A percentile compares a stretch with the other conserved stretches of the same genome.
phyloP scores from a whole-genome alignment of 2,888 invertebrate genomes.

The Metopia argyrocephala region DNA sequence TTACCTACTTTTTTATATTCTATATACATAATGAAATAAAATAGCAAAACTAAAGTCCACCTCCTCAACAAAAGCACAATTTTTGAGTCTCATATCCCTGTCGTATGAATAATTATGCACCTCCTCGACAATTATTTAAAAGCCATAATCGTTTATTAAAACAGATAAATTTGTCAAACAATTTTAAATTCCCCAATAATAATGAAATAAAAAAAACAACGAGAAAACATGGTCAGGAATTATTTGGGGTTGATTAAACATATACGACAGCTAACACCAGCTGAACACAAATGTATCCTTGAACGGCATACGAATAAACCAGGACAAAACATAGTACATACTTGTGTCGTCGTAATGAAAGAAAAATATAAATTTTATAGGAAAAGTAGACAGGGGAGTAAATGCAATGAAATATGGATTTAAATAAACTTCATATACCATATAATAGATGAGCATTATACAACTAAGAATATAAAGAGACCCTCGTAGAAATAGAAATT shows the following conservation, averaged over 20 bases:
- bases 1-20: too few species aligned
- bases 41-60: too few species aligned
- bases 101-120: neutral
- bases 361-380: neutral
- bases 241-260: conserved; percentile 1
- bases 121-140: neutral
- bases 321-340: too few species aligned
- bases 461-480: neutral
- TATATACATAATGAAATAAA: too few species aligned
- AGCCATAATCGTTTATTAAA: conserved; percentile 22
- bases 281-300: neutral
- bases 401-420: conserved; percentile 36
- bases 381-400: neutral
- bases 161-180: conserved; percentile 36
- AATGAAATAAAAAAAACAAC: conserved; percentile 9
- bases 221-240: neutral
- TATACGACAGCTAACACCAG: neutral
- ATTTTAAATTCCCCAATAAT: conserved; percentile 19
- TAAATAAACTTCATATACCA: conserved; percentile 11
- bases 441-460: neutral
- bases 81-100: neutral
- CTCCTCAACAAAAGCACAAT: neutral
- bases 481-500: neutral
- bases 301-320: neutral
- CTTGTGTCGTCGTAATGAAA: neutral